Percentiles rank a stretch among this genome's conserved stretches.
phyloP scores from a whole-genome alignment of 1,140 invertebrate genomes.

The Samia ricini region DNA sequence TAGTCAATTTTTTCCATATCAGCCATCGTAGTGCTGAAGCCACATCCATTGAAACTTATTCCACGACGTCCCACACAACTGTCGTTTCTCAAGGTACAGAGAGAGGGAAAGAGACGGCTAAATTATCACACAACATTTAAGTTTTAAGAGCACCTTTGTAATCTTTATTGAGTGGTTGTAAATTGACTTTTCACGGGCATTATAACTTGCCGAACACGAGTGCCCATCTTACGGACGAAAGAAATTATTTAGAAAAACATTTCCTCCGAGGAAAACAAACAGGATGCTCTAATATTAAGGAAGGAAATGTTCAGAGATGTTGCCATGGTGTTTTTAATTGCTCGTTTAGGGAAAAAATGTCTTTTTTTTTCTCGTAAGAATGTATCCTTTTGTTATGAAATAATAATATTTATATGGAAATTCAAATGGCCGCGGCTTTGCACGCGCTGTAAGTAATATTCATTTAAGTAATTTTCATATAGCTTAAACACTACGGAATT shows the following conservation, averaged over 20 bases:
- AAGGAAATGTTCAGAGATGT: too few relatives aligned
- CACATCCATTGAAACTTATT: constrained; percentile 15
- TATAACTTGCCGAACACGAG: constrained; percentile 8
- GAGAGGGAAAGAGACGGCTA: constrained; percentile 29
- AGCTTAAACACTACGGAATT: too few relatives aligned
- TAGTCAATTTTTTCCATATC: too few relatives aligned
- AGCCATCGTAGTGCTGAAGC: too few relatives aligned
- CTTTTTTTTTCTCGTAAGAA: too few relatives aligned
- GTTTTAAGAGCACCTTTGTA: constrained; percentile 41
- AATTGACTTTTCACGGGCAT: constrained; percentile 36
- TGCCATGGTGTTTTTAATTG: too few relatives aligned
- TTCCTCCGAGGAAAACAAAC: neutral
- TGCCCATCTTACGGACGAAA: neutral
- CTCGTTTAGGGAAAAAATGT: too few relatives aligned
- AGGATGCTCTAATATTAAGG: neutral
- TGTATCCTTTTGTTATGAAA: too few relatives aligned
- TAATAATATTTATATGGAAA: too few relatives aligned
- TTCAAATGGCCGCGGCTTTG: too few relatives aligned
- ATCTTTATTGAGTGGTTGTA: constrained; percentile 48
- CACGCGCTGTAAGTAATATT: too few relatives aligned
- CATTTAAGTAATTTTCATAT: too few relatives aligned
- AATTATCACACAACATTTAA: constrained; percentile 42
- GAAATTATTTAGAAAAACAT: neutral
- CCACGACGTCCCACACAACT: constrained; percentile 15
- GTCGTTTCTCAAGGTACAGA: constrained; percentile 24